phyloP scores from a whole-genome alignment of 2,113 vertebrate genomes.

The Vicugna pacos region DNA sequence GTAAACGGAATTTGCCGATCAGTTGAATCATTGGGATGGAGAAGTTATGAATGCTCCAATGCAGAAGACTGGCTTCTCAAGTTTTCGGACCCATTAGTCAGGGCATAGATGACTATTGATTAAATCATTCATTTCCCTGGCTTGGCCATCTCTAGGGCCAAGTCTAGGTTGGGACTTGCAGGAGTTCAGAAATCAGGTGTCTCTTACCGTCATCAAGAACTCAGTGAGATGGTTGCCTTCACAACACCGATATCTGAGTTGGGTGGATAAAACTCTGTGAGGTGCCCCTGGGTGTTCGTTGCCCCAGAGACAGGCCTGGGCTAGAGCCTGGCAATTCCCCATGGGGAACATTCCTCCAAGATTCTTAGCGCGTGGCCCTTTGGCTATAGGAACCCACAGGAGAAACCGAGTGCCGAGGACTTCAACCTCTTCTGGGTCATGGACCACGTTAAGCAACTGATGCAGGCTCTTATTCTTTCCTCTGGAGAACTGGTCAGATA shows the following conservation, averaged over 20 bases:
- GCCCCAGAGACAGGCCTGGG: neutral
- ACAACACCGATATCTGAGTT: neutral
- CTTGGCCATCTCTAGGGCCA: conserved; percentile 43
- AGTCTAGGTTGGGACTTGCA: conserved; percentile 10
- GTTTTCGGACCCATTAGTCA: conserved; percentile 89
- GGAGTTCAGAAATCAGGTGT: conserved; percentile 32
- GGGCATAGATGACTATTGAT: conserved; percentile 88
- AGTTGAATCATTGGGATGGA: conserved; percentile 89
- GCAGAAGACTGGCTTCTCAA: conserved; percentile 86
- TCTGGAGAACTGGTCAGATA: neutral
- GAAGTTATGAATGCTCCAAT: conserved; percentile 87
- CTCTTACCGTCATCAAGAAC: neutral
- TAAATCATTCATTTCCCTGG: conserved; percentile 60
- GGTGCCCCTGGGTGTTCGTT: neutral
- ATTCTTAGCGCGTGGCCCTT: neutral
- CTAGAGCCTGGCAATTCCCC: neutral
- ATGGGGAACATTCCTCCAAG: neutral
- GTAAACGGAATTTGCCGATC: conserved; percentile 89
- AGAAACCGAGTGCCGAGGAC: neutral
- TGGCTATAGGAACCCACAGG: neutral
- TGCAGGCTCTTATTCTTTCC: neutral
- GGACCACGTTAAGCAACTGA: neutral
- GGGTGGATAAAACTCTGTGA: neutral
- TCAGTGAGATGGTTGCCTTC: neutral
- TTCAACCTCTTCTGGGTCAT: neutral